Conservation (phyloP, 1,140 invertebrate species). For the Calycopis cecrops region DNA sequence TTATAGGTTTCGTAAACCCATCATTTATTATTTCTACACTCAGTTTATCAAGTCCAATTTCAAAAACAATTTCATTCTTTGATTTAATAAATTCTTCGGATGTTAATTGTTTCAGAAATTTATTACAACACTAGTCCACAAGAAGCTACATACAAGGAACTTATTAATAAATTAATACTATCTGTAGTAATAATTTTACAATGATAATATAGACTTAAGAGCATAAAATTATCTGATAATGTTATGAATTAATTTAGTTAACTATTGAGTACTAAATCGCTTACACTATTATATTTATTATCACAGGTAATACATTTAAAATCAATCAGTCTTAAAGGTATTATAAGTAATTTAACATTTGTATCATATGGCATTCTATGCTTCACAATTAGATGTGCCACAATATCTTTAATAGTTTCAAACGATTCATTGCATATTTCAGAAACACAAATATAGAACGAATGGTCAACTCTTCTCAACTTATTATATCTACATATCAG, state of each 20-base stretch:
- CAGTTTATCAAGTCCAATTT: conserved; percentile 36
- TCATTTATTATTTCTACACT: conserved; percentile 38
- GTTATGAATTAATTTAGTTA: background rate
- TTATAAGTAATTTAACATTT: conserved; percentile 37
- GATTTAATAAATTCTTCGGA: conserved; percentile 44
- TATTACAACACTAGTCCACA: background rate
- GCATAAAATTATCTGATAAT: too few species aligned
- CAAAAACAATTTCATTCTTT: conserved; percentile 34
- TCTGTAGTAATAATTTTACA: too few species aligned
- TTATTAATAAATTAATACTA: too few species aligned
- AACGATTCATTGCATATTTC: conserved; percentile 49
- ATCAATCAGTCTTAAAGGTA: conserved; percentile 45
- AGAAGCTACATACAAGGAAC: too few species aligned
- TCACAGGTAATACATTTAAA: conserved; percentile 45
- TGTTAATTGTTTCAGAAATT: conserved; percentile 25
- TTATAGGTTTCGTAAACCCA: conserved; percentile 31
- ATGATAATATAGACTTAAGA: too few species aligned
- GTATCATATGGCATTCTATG: conserved; percentile 49
- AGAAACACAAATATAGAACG: too few species aligned
- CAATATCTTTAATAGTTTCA: conserved; percentile 35
- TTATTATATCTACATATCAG: too few species aligned
- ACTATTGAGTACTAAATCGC: conserved; percentile 31
- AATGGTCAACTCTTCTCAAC: too few species aligned
- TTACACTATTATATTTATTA: conserved; percentile 41
- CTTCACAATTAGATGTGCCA: conserved; percentile 49